Evolutionary conservation across 2,888 invertebrate species (phyloP).

Genomic region (Sialis lutaria): DNA sequence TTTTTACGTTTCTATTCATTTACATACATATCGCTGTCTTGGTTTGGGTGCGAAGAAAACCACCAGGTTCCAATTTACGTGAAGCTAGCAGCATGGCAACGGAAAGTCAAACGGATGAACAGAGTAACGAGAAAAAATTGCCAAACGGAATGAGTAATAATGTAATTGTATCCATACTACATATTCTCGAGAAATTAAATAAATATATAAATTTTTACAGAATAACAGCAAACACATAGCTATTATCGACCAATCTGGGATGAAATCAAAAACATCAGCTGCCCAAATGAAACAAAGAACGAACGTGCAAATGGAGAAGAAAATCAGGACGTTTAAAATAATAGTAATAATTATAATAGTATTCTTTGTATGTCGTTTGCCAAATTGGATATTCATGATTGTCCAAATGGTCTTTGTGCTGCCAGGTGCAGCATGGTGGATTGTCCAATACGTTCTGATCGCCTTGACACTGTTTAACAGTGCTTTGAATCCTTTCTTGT

Average conservation of each 20-base stretch:
- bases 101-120: conserved; percentile 4
- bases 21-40: conserved; percentile 31
- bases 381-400: conserved; percentile 33
- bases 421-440: conserved; percentile 22
- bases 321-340: conserved; percentile 35
- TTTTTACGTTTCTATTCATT: conserved; percentile 29
- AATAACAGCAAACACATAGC: conserved; percentile 13
- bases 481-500: conserved; percentile 37
- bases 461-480: conserved; percentile 33
- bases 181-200: conserved; percentile 5
- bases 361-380: conserved; percentile 33
- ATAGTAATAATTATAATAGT: conserved; percentile 34
- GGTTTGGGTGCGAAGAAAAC: conserved; percentile 29
- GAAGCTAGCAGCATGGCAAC: conserved; percentile 1
- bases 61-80: conserved; percentile 11
- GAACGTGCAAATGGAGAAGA: conserved; percentile 22
- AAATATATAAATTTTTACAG: conserved; percentile 11
- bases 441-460: conserved; percentile 30
- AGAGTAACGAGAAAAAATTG: conserved; percentile 1
- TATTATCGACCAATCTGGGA: conserved; percentile 12
- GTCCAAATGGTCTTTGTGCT: conserved; percentile 24
- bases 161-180: too few species aligned
- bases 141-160: conserved; percentile 1
- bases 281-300: conserved; percentile 7
- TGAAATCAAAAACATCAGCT: conserved; percentile 7